phyloP scores from a whole-genome alignment of 2,797 vertebrate species.

The Clarias fuscus region DNA sequence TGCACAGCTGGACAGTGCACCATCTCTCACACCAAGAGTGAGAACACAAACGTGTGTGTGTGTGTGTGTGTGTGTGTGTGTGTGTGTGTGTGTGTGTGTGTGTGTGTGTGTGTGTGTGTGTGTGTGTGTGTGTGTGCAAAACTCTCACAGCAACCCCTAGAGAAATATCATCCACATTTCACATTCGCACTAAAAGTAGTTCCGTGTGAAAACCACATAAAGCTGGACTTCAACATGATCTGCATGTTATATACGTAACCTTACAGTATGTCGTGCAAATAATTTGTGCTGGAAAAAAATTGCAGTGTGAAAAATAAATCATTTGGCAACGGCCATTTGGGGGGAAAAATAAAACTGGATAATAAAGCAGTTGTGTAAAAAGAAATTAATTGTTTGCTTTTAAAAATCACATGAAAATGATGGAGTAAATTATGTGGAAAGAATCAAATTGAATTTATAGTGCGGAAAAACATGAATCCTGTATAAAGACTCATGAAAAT shows the following conservation, averaged over 20 bases:
- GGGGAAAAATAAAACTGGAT: background rate
- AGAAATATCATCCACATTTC: background rate
- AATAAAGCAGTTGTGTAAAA: background rate
- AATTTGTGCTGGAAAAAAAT: background rate
- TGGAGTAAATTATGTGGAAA: too few species aligned
- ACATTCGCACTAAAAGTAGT: background rate
- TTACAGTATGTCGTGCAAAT: background rate
- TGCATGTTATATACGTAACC: too few species aligned
- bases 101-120: too few species aligned
- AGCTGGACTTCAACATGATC: background rate
- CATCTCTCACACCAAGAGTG: conserved; percentile 46
- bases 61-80: too few species aligned
- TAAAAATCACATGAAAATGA: background rate
- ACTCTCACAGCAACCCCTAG: background rate
- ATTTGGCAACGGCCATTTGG: too few species aligned
- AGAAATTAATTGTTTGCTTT: background rate
- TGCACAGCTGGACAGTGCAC: conserved; percentile 68
- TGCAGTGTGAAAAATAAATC: background rate
- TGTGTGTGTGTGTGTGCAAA: too few species aligned
- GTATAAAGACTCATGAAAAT: background rate
- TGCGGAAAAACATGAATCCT: too few species aligned
- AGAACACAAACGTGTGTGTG: background rate
- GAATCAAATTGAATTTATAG: too few species aligned
- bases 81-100: too few species aligned
- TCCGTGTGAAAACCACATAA: background rate